These are phyloP conservation scores for Xylota segnis DNA, from an alignment of 2,888 invertebrate species.

Conservation along the genomic window DNA sequence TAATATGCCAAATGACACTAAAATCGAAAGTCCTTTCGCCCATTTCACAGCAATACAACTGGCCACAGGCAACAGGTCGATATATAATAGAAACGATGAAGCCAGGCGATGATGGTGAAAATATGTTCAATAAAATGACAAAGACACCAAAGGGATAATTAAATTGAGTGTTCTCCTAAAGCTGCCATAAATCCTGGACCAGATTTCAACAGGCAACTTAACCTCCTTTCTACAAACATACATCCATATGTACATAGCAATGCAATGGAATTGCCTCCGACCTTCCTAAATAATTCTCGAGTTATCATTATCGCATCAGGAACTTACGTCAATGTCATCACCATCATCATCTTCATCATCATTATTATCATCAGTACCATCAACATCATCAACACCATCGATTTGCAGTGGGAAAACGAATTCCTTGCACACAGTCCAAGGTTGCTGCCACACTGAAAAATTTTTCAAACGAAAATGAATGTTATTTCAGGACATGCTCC, in stretches of 20 bases:
- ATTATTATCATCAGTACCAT: conserved; percentile 32
- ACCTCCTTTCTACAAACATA: conserved; percentile 1
- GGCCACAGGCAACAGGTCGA: conserved; percentile 63
- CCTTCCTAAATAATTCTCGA: conserved; percentile 66
- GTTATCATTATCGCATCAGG: conserved; percentile 60
- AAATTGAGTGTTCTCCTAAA: conserved; percentile 50
- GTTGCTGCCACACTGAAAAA: conserved; percentile 65
- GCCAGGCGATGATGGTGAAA: conserved; percentile 15
- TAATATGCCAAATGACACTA: conserved; percentile 21
- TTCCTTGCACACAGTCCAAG: conserved; percentile 61
- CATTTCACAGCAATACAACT: conserved; percentile 14
- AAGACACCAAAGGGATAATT: conserved; percentile 51
- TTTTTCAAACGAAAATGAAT: conserved; percentile 60
- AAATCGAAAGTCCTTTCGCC: conserved; percentile 4
- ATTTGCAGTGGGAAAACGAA: conserved; percentile 22
- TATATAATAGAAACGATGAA: conserved; percentile 52
- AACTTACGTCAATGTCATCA: conserved; percentile 65
- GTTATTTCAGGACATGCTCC: conserved; percentile 58
- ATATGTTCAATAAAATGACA: conserved; percentile 50
- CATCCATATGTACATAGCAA: neutral
- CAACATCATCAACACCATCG: conserved; percentile 8
- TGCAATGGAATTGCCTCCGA: conserved; percentile 52
- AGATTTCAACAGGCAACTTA: conserved; percentile 36
- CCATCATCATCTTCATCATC: conserved; percentile 32
- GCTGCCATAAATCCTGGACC: conserved; percentile 35